Percentiles rank a stretch among this genome's conserved stretches.
phyloP scores from a whole-genome alignment of 2,888 invertebrate genomes.

The Schrankia costaestrigalis region DNA sequence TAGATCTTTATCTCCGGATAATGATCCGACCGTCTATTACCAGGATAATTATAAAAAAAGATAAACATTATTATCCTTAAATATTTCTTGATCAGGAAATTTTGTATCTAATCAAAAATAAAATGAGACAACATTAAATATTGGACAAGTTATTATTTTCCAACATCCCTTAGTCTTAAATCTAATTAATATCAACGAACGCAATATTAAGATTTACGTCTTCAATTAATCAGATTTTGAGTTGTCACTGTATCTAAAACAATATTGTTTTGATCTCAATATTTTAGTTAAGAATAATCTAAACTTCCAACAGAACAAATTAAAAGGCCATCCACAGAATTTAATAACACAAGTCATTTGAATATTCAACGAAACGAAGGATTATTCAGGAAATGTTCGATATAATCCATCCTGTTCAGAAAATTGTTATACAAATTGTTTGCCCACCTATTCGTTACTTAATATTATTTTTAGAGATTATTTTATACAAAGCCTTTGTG shows the following conservation, averaged over 20 bases:
- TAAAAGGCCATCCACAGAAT: slow-evolving; percentile 41
- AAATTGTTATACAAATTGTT: slow-evolving; percentile 30
- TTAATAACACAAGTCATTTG: slow-evolving; percentile 43
- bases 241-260: slow-evolving; percentile 2
- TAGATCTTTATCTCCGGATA: no score
- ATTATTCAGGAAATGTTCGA: slow-evolving; percentile 38
- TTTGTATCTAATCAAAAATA: no score
- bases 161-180: no score
- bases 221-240: slow-evolving; percentile 10
- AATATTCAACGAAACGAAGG: slow-evolving; percentile 43
- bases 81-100: no score
- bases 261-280: slow-evolving; percentile 18
- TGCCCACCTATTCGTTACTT: slow-evolving; percentile 3
- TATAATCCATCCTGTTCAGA: slow-evolving; percentile 34
- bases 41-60: no score
- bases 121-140: no score
- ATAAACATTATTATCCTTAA: no score
- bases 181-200: no score
- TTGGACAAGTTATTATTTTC: no score
- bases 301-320: slow-evolving; percentile 21
- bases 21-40: no score
- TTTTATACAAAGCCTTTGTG: slow-evolving; percentile 15
- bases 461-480: slow-evolving; percentile 13
- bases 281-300: slow-evolving; percentile 15
- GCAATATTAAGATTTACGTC: slow-evolving; percentile 14